Evolutionary conservation across 2,113 vertebrate species (phyloP).

Genomic region (Cavia porcellus): DNA sequence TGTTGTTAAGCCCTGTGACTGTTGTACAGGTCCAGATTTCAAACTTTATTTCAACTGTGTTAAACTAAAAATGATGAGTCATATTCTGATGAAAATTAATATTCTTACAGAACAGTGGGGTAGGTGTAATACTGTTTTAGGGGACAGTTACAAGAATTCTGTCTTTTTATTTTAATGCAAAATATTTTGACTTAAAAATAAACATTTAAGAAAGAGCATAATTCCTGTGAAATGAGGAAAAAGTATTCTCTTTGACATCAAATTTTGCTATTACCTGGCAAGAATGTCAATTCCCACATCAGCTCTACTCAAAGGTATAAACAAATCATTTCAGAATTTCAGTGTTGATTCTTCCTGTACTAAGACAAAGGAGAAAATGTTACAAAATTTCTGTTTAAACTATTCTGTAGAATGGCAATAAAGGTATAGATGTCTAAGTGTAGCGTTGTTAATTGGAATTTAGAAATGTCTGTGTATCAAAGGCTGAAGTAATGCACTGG

Average conservation of each 20-base stretch:
- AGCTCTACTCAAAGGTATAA: not conserved
- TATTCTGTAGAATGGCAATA: not conserved
- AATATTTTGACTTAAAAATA: conserved; percentile 2
- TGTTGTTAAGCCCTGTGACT: not conserved
- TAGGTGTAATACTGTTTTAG: not conserved
- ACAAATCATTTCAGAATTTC: conserved; percentile 42
- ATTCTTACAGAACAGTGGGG: not conserved
- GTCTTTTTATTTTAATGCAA: not conserved
- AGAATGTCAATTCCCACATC: not conserved
- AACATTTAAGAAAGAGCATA: conserved; percentile 13
- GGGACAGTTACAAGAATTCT: not conserved
- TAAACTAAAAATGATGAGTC: not conserved
- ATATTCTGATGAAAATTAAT: not conserved
- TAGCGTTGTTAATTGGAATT: not conserved
- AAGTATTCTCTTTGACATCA: not conserved
- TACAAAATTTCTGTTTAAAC: not conserved
- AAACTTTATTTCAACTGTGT: conserved; percentile 27
- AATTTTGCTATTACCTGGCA: conserved; percentile 9
- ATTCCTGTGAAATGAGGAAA: not conserved
- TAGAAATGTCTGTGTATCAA: not conserved
- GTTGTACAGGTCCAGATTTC: not conserved
- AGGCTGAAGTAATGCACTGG: not conserved
- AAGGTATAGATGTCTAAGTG: not conserved
- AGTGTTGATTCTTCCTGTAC: not conserved
- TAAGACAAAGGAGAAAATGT: not conserved